Base-by-base conservation (phyloP, 2,797 vertebrate species). In the Euthynnus affinis region DNA sequence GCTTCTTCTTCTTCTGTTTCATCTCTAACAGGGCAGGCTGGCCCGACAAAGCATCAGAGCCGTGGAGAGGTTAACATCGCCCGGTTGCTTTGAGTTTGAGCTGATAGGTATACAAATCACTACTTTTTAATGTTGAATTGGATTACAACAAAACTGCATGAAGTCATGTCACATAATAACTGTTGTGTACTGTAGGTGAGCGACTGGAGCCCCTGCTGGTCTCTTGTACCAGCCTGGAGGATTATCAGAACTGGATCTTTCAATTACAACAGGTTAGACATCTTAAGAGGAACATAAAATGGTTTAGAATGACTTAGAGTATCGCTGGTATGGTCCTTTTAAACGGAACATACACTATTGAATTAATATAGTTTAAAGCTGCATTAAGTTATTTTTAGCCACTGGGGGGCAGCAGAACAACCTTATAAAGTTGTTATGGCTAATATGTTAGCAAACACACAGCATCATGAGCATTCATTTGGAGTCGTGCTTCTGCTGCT, bases 201-300 rank as follows among this genome's bases (percentile, higher is more conserved):
- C 85, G 97, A 78, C 81, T 96, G 93, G 96, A 97, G 79, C 93
- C 96, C 0, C 86, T 96, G 83, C 87, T 95, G 59, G 88, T 97
- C 49, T 94, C 89, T 2, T 97, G 96, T 71, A 85, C 81, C 64
- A 90, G 88, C 64, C 81, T 89, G 77, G 95, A 96, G 70, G 96
- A 97, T 77, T 96, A 97, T 64, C 92, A 95, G 83, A 94, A 84
- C 88, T 96, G 95, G 95, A 94, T 96, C 64, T 97, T 96, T 78
- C 94, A 95, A 10, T 83, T 97, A 76, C 96, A 96, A 65, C 94
- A 96, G 95, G 96, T 96, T 2, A 91, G 74, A 74, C 18, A 63
- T 23, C 18, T 37, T 46, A 37, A 12, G 12, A 57, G 9, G 15
- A 53, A 46, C 22, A 40, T 29, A 6, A 40, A n/a, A 27, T 51